Evolutionary conservation across 2,797 vertebrate species (phyloP).

Genomic region (Danio aesculapii): DNA sequence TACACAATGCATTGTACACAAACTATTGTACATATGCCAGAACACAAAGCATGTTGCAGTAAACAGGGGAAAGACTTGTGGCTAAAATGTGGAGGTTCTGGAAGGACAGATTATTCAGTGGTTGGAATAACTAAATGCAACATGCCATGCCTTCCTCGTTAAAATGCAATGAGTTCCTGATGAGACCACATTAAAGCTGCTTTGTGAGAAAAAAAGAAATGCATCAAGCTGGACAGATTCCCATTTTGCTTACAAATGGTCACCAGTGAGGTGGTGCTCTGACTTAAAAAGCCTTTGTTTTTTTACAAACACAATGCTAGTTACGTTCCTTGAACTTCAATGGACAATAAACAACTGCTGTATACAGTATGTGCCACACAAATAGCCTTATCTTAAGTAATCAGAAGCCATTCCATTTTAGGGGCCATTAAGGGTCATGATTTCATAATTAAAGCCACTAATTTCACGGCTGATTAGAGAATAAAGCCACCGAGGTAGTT

Average conservation of each 20-base stretch:
- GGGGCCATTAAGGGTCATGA: neutral
- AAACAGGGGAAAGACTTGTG: conserved; percentile 31
- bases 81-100: conserved; percentile 25
- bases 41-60: conserved; percentile 32
- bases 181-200: conserved; percentile 66
- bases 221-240: conserved; percentile 62
- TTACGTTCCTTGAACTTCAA: neutral
- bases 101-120: conserved; percentile 59
- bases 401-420: conserved; percentile 2
- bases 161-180: conserved; percentile 71
- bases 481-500: conserved; percentile 5
- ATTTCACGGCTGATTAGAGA: conserved; percentile 1
- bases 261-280: conserved; percentile 63
- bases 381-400: neutral
- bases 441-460: conserved; percentile 10
- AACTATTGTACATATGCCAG: neutral
- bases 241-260: conserved; percentile 61
- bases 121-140: conserved; percentile 66
- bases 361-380: neutral
- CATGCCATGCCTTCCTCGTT: conserved; percentile 74
- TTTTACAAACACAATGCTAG: neutral
- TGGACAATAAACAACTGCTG: neutral
- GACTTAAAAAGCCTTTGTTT: conserved; percentile 17
- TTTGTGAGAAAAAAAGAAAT: conserved; percentile 43
- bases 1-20: neutral